These are phyloP conservation scores for Apodemia zela DNA, from an alignment of 2,888 invertebrate genomes.

Conservation along the genomic window DNA sequence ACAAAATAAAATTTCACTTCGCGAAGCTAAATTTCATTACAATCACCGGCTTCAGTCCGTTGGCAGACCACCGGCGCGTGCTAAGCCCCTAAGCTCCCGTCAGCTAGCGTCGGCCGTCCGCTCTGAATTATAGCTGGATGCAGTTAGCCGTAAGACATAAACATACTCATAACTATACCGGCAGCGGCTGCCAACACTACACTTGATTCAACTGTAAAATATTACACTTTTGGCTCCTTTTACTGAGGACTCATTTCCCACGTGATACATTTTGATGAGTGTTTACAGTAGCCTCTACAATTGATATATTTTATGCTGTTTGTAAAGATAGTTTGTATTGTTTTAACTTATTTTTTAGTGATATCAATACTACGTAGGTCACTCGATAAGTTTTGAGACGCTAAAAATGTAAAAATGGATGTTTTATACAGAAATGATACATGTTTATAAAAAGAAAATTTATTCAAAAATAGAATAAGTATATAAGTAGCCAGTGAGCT, in stretches of 20 bases:
- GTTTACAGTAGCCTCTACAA: no score
- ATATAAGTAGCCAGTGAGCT: no score
- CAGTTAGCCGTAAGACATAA: slow-evolving; percentile 19
- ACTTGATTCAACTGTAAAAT: slow-evolving; percentile 5
- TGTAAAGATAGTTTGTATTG: no score
- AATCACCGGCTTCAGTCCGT: slow-evolving; percentile 34
- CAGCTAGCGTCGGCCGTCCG: slow-evolving; percentile 26
- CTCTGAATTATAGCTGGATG: slow-evolving; percentile 34
- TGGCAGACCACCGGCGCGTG: slow-evolving; percentile 34
- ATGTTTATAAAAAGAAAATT: no score
- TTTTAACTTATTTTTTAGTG: no score
- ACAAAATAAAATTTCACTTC: slow-evolving; percentile 28
- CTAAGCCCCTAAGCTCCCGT: slow-evolving; percentile 38
- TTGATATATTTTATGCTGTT: no score
- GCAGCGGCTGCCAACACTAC: slow-evolving; percentile 7
- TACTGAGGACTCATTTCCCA: neutral
- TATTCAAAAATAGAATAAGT: no score
- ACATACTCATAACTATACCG: slow-evolving; percentile 18
- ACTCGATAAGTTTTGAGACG: no score
- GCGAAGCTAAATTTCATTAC: slow-evolving; percentile 33
- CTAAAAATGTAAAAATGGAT: no score
- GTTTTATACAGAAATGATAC: no score
- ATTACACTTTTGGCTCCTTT: neutral
- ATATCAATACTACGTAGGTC: no score
- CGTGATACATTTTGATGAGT: neutral